Evolutionary conservation across 1,140 invertebrate species (phyloP), one percentile per base, ranked within the genome.

Genomic region (Bradynema listronoti): DNA sequence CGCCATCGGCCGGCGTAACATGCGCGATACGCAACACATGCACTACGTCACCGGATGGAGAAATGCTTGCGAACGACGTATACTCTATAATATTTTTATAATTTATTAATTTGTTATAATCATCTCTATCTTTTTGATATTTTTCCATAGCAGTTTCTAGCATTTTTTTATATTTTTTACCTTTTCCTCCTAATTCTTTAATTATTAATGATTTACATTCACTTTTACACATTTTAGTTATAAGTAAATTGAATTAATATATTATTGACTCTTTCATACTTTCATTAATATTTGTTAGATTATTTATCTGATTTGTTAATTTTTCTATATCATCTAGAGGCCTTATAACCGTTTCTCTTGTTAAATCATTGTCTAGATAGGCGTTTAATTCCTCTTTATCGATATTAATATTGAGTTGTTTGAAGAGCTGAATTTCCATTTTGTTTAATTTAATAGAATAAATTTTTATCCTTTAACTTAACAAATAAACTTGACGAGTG

Each of bases 291-390:
- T 39, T 11, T 11, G 19, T 11, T 11, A 39, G 11, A 39, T 11
- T 19, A 39, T 39, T 39, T 39, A 11, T 39, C 11, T 11, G 36
- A 11, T 11, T 39, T 19, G 36, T 11, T 39, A 11, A 11, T 39
- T 19, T 22, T 11, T 24, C 19, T 9, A 47, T 24, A 9, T 47
- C 29, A 24, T 7, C 7, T 9, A 24, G 29, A 47, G 29, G 7
- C 11, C 19, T 47, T 19, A 43, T 16, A 60, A 41, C n/a, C 47
- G 49, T 25, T 61, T 58, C 41, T 63, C 61, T 60, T 22, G 58
- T 58, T 32, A 60, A 46, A 50, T 60, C 58, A 47, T 60, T 60
- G n/a, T 62, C 58, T 19, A 42, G 58, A 16, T 27, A n/a, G 43
- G 41, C 32, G 36, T 39, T 19, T 39, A 11, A 11, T 39, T 39